phyloP scores from a whole-genome alignment of 2,888 invertebrate genomes.

The Microdon myrmicae region DNA sequence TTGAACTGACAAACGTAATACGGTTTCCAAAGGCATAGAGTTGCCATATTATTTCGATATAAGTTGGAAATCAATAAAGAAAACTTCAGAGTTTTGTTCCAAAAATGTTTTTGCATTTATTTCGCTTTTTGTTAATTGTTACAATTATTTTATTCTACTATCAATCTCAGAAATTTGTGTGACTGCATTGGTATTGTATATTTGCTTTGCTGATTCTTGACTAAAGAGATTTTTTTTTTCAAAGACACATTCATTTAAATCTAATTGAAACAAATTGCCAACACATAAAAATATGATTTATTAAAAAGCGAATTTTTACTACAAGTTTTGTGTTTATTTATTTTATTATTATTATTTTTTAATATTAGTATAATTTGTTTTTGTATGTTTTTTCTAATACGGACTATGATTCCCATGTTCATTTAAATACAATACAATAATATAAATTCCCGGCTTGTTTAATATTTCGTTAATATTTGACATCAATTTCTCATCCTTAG shows the following conservation, averaged over 20 bases:
- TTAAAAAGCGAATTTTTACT: slow-evolving; percentile 11
- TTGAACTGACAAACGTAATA: too few species aligned
- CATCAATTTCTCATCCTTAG: slow-evolving; percentile 6
- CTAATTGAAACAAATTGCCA: slow-evolving; percentile 14
- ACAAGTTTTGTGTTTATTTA: neutral
- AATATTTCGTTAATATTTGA: slow-evolving; percentile 19
- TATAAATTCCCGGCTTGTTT: slow-evolving; percentile 50
- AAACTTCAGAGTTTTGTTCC: slow-evolving; percentile 32
- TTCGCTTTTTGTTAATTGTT: slow-evolving; percentile 29
- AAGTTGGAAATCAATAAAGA: too few species aligned
- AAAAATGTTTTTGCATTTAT: slow-evolving; percentile 43
- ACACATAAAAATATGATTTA: too few species aligned
- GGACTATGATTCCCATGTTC: slow-evolving; percentile 11
- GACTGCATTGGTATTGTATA: slow-evolving; percentile 26
- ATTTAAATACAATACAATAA: slow-evolving; percentile 29
- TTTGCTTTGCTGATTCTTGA: slow-evolving; percentile 1
- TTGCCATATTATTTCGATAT: too few species aligned
- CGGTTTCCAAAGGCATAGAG: too few species aligned
- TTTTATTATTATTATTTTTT: slow-evolving; percentile 12
- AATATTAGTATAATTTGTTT: neutral
- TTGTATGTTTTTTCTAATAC: slow-evolving; percentile 19
- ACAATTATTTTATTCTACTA: slow-evolving; percentile 28
- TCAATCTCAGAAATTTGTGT: slow-evolving; percentile 17
- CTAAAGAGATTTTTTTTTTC: slow-evolving; percentile 9
- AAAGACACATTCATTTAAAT: slow-evolving; percentile 12